Evolutionary conservation across 1,140 invertebrate species (phyloP).

Genomic region (Charaxes varanes): DNA sequence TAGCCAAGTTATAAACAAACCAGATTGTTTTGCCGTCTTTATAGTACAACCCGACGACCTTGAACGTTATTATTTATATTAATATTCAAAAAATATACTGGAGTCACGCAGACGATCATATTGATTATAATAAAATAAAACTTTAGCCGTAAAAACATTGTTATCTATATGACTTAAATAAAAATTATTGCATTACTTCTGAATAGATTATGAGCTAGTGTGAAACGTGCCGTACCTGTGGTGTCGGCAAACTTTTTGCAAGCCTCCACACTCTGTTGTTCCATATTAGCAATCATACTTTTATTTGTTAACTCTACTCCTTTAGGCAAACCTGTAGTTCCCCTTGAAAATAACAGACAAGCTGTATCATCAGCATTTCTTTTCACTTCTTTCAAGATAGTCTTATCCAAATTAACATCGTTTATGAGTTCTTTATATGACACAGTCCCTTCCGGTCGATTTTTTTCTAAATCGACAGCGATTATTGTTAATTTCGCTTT

Average conservation of each 20-base stretch:
- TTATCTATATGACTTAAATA: no score
- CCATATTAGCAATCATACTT: slow-evolving; percentile 75
- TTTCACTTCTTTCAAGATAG: slow-evolving; percentile 57
- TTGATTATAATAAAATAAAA: no score
- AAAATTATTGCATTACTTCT: slow-evolving; percentile 12
- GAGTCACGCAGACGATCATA: no score
- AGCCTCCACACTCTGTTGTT: slow-evolving; percentile 62
- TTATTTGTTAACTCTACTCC: slow-evolving; percentile 87
- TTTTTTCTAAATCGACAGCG: slow-evolving; percentile 50
- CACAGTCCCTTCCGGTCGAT: slow-evolving; percentile 69
- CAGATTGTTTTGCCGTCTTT: no score
- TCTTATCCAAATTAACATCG: slow-evolving; percentile 56
- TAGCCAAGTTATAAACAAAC: no score
- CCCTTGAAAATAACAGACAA: slow-evolving; percentile 83
- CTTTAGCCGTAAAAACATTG: no score
- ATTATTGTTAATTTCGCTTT: slow-evolving; percentile 75
- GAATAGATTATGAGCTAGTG: no score
- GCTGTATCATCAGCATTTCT: slow-evolving; percentile 66
- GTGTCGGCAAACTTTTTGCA: slow-evolving; percentile 41
- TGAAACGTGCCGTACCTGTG: no score
- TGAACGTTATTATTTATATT: no score
- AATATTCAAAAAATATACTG: no score
- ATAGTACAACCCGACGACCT: no score
- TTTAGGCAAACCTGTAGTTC: slow-evolving; percentile 94
- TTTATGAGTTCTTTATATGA: slow-evolving; percentile 76